Evolutionary conservation across 1,140 invertebrate genomes (phyloP), one percentile per base, ranked within the genome.

Genomic region (Formica exsecta): DNA sequence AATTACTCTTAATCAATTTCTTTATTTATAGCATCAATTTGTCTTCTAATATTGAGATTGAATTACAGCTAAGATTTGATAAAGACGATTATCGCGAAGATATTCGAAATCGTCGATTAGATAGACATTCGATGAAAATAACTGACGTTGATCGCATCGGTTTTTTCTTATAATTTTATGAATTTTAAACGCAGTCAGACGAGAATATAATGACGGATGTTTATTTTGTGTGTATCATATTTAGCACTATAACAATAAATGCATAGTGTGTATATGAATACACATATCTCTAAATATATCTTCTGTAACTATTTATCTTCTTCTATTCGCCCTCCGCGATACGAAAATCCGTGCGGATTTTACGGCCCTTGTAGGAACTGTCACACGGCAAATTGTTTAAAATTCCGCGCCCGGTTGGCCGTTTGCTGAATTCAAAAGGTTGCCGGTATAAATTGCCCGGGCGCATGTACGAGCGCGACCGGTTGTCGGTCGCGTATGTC

Each of bases 361-460:
- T 29, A 54, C 79, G 65, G 51, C n/a, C 65, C 61, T 87, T 84
- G 77, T 81, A 76, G 70, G 57, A 76, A 62, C 48, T 57, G 77
- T 80, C 77, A 51, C 48, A 51, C 57, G 57, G 51, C 66, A 62
- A 65, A 79, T 86, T 76, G 87, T 88, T 90, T 88, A 90, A 91
- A 91, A 88, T 90, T 90, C 90, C 25, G 76, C 68, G 41, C 29
- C 19, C 74, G 84, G 41, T 57, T 44, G 65, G 57, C 66, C 86
- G 73, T 44, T 65, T 74, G 80, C 80, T 86, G 83, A 86, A 87
- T 90, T 90, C 79, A 86, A 88, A 90, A 59, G 84, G 59, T 25
- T 64, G 65, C 74, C 54, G 66, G 64, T 86, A 87, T 87, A 87
- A 88, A 90, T 88, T 86, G 83, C 57, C 51, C 59, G 44, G 54